Evolutionary conservation across 30 jellyfish, hydroid and myxozoan species (phyloP), one percentile per base, ranked within the genome.

Genomic region (Pelagia noctiluca): DNA sequence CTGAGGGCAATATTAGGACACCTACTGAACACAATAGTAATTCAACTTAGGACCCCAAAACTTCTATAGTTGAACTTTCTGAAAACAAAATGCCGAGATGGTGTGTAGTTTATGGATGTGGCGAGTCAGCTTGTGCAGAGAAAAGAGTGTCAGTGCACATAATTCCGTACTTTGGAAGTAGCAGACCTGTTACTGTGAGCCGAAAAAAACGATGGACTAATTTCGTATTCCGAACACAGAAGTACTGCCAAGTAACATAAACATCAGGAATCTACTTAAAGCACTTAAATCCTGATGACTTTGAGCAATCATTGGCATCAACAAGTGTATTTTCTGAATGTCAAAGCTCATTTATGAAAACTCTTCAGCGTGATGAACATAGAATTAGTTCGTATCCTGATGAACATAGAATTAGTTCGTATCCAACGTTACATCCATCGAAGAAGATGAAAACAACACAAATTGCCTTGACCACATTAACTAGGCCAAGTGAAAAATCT

Each of bases 81-180:
- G n/a, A n/a, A n/a, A n/a, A n/a, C n/a, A n/a, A n/a, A n/a, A 63
- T 63, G 76, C 76, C 76, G 18, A 63, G 76, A 63, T 23, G 76
- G 30, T 63, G 76, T 21, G 42, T 63, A 7, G 76, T 63, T 28
- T 63, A 47, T 47, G 61, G 61, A 8, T 47, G 76, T 63, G 76
- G 76, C 3, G 76, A 63, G 42, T 0, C 76, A 13, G 76, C 76
- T 63, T 22, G 76, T 24, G 76, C 53, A 16, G 76, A 24, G 22
- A 63, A 63, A 21, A 21, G 76, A 18, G 76, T 63, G 42, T 63
- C 76, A 1, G 76, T 63, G 18, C 76, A 63, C 32, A 63, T 63
- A 5, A 63, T 63, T 22, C 76, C 76, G 5, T 63, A 8, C 30
- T 63, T 63, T 47, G 76, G 76, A 29, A 47, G 30, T 63, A 32